phyloP scores from a whole-genome alignment of 2,797 vertebrate genomes.

The Microhierax caerulescens region DNA sequence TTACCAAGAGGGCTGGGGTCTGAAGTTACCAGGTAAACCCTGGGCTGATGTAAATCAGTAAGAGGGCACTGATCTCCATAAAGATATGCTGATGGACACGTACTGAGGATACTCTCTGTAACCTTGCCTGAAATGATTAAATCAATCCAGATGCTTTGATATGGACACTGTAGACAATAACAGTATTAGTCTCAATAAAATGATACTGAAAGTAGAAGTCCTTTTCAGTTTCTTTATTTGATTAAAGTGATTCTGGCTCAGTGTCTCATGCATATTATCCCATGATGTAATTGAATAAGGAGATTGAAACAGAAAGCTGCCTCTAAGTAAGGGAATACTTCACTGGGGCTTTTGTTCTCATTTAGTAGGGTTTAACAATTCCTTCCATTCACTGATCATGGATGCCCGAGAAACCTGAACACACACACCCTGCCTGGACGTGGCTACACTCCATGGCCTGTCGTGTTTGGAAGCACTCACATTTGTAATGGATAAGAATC shows the following conservation, averaged over 20 bases:
- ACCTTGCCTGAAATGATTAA: background rate
- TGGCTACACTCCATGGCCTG: background rate
- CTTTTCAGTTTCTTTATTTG: constrained; percentile 42
- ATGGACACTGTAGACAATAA: constrained; percentile 26
- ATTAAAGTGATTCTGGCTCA: constrained; percentile 20
- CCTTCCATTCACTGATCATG: constrained; percentile 29
- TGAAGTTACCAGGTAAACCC: background rate
- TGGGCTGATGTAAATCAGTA: background rate
- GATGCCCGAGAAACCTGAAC: constrained; percentile 21
- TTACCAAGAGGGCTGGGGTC: background rate
- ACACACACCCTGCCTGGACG: background rate
- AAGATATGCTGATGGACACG: background rate
- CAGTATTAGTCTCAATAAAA: constrained; percentile 54
- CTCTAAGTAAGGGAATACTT: constrained; percentile 57
- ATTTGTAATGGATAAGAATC: background rate
- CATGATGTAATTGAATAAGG: constrained; percentile 34
- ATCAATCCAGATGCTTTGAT: constrained; percentile 37
- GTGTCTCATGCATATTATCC: constrained; percentile 2
- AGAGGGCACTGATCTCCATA: background rate
- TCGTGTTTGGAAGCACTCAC: background rate
- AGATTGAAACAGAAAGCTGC: constrained; percentile 39
- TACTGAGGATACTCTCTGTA: background rate
- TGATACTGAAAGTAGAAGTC: background rate
- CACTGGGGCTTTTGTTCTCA: constrained; percentile 56
- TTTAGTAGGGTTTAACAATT: constrained; percentile 35